phyloP scores from a whole-genome alignment of 2,113 vertebrate genomes.

The Dipodomys merriami region DNA sequence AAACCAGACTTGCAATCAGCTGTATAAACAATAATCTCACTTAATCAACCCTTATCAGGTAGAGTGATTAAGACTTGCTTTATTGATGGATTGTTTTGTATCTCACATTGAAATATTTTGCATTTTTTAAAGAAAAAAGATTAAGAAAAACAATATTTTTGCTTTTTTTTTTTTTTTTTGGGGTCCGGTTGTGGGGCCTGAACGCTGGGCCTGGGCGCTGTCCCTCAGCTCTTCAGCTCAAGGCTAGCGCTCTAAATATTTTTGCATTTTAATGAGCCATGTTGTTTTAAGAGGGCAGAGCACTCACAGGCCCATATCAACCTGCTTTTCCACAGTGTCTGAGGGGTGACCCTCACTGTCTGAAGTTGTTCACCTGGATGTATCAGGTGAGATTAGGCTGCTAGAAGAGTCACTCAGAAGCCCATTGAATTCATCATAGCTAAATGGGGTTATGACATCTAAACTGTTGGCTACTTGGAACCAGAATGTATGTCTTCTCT shows the following conservation, averaged over 20 bases:
- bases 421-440: neutral
- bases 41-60: neutral
- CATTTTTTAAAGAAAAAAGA: too few relatives aligned
- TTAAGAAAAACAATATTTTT: too few relatives aligned
- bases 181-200: too few relatives aligned
- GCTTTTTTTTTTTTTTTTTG: too few relatives aligned
- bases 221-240: too few relatives aligned
- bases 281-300: slow-evolving; percentile 23
- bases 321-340: neutral
- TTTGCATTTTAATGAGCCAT: slow-evolving; percentile 10
- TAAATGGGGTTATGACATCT: neutral
- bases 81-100: slow-evolving; percentile 31
- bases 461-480: neutral
- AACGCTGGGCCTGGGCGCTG: too few relatives aligned
- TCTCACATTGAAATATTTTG: neutral
- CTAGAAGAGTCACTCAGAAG: neutral
- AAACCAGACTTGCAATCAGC: neutral
- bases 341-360: neutral
- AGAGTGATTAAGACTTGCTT: slow-evolving; percentile 8
- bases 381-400: neutral
- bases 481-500: neutral
- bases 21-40: neutral
- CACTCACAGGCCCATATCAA: neutral
- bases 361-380: neutral
- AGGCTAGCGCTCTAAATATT: too few relatives aligned